Evolutionary conservation across 2,888 invertebrate species (phyloP).

Genomic region (Nomada fabriciana): DNA sequence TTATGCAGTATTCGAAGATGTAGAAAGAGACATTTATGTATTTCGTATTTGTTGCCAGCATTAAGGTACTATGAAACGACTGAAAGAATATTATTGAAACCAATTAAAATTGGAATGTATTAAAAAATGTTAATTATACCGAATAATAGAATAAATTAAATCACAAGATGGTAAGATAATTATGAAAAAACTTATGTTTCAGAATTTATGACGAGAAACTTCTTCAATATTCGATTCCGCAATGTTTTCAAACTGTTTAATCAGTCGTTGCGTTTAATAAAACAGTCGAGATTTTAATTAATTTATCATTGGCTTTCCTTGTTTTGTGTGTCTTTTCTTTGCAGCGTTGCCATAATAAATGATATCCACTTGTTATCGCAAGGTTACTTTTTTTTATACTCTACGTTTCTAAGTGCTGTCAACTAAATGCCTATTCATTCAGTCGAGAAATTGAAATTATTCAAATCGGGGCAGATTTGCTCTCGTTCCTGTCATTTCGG

Average conservation of each 20-base stretch:
- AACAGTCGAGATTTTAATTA: no score
- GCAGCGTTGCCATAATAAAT: no score
- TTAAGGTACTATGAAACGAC: not conserved
- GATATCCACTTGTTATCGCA: not conserved
- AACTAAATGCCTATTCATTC: conserved; percentile 35
- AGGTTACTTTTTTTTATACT: conserved; percentile 7
- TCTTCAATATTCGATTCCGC: no score
- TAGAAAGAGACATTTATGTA: conserved; percentile 25
- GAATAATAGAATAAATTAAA: no score
- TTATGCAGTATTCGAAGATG: not conserved
- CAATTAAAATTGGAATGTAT: conserved; percentile 2
- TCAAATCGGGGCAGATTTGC: conserved; percentile 45
- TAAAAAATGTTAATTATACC: not conserved
- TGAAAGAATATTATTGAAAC: not conserved
- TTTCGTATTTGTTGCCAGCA: conserved; percentile 2
- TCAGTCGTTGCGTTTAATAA: no score
- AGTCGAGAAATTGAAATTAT: conserved; percentile 56
- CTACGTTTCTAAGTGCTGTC: conserved; percentile 7
- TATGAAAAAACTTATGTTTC: not conserved
- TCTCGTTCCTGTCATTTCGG: conserved; percentile 37
- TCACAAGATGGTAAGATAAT: not conserved
- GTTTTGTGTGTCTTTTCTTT: no score
- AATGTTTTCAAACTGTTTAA: no score
- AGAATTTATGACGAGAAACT: not conserved
- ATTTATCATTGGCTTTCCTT: no score